Evolutionary conservation across 2,113 vertebrate genomes (phyloP).

Genomic region (Acanthisitta chloris): DNA sequence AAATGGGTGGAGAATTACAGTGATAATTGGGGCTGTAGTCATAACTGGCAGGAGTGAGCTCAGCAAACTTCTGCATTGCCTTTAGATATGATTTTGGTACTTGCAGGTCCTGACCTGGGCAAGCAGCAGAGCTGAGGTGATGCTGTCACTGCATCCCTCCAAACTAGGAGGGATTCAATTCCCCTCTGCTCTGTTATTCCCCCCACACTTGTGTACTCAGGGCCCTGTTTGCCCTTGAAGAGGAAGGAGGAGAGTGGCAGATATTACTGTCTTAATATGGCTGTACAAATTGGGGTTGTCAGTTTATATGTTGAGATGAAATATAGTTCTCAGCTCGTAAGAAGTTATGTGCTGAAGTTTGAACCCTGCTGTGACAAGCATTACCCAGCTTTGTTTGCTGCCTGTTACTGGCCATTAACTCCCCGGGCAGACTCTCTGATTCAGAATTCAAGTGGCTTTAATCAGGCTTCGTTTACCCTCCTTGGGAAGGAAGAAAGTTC

Average conservation of each 20-base stretch:
- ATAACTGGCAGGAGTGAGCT: background rate
- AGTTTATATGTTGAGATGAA: background rate
- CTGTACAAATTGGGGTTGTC: background rate
- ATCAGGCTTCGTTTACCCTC: conserved; percentile 15
- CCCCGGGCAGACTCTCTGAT: background rate
- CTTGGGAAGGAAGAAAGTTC: background rate
- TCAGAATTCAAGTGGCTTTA: conserved; percentile 28
- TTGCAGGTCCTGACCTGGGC: background rate
- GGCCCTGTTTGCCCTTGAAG: background rate
- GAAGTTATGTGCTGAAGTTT: background rate
- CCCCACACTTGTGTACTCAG: background rate
- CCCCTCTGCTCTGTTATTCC: background rate
- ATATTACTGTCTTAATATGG: fast-evolving
- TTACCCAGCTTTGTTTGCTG: background rate
- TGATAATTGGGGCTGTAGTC: background rate
- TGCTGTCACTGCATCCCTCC: background rate
- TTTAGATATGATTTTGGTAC: background rate
- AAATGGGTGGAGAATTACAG: background rate
- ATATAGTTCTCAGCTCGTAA: background rate
- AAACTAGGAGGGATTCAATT: fast-evolving
- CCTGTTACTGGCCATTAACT: conserved; percentile 33
- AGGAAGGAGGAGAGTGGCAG: background rate
- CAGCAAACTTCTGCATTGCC: background rate
- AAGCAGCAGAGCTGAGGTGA: background rate
- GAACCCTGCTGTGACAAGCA: conserved; percentile 23